Percentiles rank a stretch among this genome's conserved stretches.
Evolutionary conservation across 2,888 invertebrate species (phyloP).

Genomic region (Galerucella pusilla): DNA sequence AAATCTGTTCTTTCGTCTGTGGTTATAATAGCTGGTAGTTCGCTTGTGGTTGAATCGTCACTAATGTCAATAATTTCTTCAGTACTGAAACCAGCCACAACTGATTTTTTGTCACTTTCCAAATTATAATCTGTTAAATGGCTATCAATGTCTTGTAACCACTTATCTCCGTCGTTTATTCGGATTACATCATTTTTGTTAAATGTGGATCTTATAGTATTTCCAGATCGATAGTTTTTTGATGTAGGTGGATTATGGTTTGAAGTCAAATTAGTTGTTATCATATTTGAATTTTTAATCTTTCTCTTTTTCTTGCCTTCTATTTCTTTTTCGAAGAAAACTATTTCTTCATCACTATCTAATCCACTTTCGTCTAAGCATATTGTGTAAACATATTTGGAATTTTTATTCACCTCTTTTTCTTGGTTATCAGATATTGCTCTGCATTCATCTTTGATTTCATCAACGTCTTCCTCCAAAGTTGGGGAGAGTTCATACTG

Average conservation of each 20-base stretch:
- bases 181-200: not conserved
- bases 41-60: not conserved
- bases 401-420: slow-evolving; percentile 3
- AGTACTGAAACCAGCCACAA: not conserved
- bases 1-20: not conserved
- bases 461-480: not conserved
- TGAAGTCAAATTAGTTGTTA: slow-evolving; percentile 1
- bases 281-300: not conserved
- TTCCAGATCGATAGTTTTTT: not conserved
- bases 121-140: not conserved
- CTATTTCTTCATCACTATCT: slow-evolving; percentile 18
- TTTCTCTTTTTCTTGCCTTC: not conserved
- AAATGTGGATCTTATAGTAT: not conserved
- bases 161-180: not conserved
- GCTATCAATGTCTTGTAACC: not conserved
- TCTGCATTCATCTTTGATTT: slow-evolving; percentile 12
- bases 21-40: not conserved
- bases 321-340: not conserved
- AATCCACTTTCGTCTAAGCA: slow-evolving; percentile 20
- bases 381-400: slow-evolving; percentile 10
- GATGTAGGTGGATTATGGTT: not conserved
- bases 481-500: not conserved
- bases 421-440: not conserved
- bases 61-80: slow-evolving; percentile 2
- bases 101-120: not conserved